Evolutionary conservation across 2,797 vertebrate species (phyloP).

Genomic region (Cirrhinus molitorella): DNA sequence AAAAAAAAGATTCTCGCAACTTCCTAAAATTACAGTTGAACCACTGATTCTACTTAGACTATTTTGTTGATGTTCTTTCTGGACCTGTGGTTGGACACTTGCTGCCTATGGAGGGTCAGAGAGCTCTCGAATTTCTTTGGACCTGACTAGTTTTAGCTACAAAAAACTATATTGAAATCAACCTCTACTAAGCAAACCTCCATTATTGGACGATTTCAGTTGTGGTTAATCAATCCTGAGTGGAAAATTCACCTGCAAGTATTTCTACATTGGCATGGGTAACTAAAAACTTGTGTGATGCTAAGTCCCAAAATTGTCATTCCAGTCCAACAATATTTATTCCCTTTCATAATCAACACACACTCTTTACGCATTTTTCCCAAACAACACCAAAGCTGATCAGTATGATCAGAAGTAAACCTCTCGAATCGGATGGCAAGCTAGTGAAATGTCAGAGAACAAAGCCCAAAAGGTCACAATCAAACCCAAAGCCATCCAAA

Average conservation of each 20-base stretch:
- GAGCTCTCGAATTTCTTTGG: no score
- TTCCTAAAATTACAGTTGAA: no score
- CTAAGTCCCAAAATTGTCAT: not conserved
- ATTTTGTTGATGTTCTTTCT: no score
- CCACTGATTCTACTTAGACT: no score
- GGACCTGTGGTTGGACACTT: no score
- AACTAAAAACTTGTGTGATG: not conserved
- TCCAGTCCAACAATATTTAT: constrained; percentile 18
- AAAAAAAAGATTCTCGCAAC: no score
- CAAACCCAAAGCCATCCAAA: constrained; percentile 40
- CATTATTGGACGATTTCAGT: not conserved
- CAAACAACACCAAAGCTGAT: not conserved
- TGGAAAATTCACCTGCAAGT: not conserved
- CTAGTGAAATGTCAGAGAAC: not conserved
- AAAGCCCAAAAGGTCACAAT: constrained; percentile 14
- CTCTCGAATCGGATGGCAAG: not conserved
- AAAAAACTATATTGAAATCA: not conserved
- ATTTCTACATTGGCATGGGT: not conserved
- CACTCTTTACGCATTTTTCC: not conserved
- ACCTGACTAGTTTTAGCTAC: not conserved
- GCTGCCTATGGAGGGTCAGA: no score
- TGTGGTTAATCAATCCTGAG: not conserved
- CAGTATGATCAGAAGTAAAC: constrained; percentile 10
- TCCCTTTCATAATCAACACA: not conserved
- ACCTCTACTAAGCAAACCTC: not conserved